Evolutionary conservation across 2,888 invertebrate species (phyloP), one percentile per base, ranked within the genome.

Genomic region (Anaspis maculata): DNA sequence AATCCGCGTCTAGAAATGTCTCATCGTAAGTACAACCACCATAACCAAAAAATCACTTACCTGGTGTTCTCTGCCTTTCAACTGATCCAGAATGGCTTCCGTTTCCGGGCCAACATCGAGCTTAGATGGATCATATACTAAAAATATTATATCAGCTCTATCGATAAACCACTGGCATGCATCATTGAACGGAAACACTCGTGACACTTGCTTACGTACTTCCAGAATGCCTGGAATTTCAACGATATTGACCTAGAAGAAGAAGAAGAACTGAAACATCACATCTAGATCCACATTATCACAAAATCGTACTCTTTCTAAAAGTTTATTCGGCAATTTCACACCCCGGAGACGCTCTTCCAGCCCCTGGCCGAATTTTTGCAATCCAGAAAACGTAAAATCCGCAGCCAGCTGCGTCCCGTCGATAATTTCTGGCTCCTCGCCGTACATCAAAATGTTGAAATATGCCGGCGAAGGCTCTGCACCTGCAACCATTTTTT

Each of bases 121-220:
- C 69, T 94, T 94, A 19, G 90, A 85, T 39, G 94, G 92, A 69
- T 95, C 95, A 63, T 94, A 94, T 16, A 94, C 86, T 35, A 95
- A 74, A 70, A 94, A 91, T 61, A 95, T 92, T 49, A 94, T 86
- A 62, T 94, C 92, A 13, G 94, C 92, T 41, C 92, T 77, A 67
- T 94, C 92, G 56, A 94, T 92, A 69, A 95, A 94, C 94, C 94
- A 95, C 65, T 92, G 91, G 61, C 91, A 91, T 28, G 91, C 94
- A 60, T 94, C 92, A 60, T 92, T 92, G 69, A 92, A 92, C 32
- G 94, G 91, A 59, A 94, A 94, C 38, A 90, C 77, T 31, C 92
- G 77, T 30, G 92, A 91, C 30, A 90, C 86, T 70, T 90, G 89
- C 65, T 92, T 90, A 46, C 90, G 77, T 40, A 90, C 89, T 73